Base-by-base conservation (phyloP, 2,888 invertebrate genomes). In the Callyntrura guangdongensis region DNA sequence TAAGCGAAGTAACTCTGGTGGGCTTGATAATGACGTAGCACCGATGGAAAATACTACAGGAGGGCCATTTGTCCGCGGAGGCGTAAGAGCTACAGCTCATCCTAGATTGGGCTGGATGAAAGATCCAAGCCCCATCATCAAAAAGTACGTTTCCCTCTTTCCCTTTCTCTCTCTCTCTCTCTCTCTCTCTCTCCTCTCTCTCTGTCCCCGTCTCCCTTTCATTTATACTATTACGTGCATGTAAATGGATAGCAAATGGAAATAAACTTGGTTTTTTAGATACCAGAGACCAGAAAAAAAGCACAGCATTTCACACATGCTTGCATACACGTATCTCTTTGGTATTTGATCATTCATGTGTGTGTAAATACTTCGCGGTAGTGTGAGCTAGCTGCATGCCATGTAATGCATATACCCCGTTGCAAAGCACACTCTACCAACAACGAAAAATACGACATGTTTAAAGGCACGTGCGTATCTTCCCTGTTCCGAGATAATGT, bases 61-160 rank as follows among this genome's bases (percentile, higher is more conserved):
- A 47, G 89, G 91, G 74, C 91, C 93, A 72, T 94, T 94, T 86
- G 85, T 91, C 12, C 96, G 97, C 72, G 95, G 95, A 20, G 97
- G 97, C 1, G 97, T 97, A 25, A 95, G 97, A 93, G 97, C 97
- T 12, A 97, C 97, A n/a, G 96, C 97, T 88, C 96, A 96, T 56
- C 96, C 97, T 56, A 95, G 97, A 85, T 96, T 97, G 20, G 97
- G 97, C 81, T 96, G 96, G 96, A 95, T 95, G 93, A 94, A 94
- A 92, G 91, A 93, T 92, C 79, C 94, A 93, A 92, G 95, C 95
- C 91, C 93, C 45, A 82, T 79, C 79, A 61, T 90, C 82, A 90
- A 90, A 86, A 90, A 90, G 90, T 90, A 90, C 83, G 86, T 69
- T 86, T 81, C 59, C 72, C 22, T 36, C 82, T 45, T 67, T 22